Evolutionary conservation across 2,113 vertebrate species (phyloP).

Genomic region (Oreamnos americanus): DNA sequence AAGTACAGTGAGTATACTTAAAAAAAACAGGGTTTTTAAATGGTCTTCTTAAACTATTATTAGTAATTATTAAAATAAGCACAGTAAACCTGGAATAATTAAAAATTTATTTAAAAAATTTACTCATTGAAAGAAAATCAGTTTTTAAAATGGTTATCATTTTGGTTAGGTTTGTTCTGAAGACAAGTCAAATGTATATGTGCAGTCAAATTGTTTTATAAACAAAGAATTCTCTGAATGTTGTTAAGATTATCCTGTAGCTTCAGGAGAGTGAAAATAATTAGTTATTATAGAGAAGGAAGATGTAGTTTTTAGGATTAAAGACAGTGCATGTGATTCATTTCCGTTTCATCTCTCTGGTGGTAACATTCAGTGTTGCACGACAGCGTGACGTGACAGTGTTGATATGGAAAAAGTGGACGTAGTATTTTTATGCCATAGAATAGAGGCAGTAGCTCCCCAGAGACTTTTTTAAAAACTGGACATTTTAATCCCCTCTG

Average conservation of each 20-base stretch:
- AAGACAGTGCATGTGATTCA: not conserved
- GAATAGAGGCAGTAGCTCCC: not conserved
- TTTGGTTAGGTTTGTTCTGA: slow-evolving; percentile 20
- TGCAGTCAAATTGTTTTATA: slow-evolving; percentile 1
- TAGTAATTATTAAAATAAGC: not conserved
- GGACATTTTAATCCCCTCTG: not conserved
- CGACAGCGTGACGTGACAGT: not conserved
- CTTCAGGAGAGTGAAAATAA: slow-evolving; percentile 33
- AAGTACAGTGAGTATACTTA: slow-evolving; percentile 90
- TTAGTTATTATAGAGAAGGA: not conserved
- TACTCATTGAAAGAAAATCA: not conserved
- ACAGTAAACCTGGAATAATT: not conserved
- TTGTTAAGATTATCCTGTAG: not conserved
- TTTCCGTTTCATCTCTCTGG: not conserved
- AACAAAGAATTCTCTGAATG: not conserved
- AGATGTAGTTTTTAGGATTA: slow-evolving; percentile 8
- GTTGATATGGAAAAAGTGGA: not conserved
- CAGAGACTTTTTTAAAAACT: not conserved
- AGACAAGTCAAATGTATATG: not conserved
- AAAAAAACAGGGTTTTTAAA: not conserved
- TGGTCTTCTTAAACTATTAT: not conserved
- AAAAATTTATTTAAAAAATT: slow-evolving; percentile 9
- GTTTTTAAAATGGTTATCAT: not conserved
- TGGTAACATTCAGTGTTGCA: not conserved
- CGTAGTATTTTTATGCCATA: not conserved